Conservation (phyloP, 2,113 vertebrate species). For the Corythornis vintsioides region DNA sequence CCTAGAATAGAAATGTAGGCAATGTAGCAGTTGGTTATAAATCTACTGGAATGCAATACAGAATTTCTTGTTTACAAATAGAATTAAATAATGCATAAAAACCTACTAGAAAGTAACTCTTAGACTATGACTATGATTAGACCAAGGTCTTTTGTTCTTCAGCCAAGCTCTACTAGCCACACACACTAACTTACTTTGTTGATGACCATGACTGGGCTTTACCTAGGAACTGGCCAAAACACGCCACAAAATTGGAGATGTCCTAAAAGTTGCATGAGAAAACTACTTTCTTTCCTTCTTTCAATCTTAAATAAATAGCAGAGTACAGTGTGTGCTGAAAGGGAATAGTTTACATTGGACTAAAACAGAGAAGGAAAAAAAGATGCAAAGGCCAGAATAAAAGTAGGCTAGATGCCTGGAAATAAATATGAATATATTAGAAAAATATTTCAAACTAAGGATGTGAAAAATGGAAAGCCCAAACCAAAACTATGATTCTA, state of each 20-base stretch:
- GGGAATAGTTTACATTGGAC: conserved; percentile 73
- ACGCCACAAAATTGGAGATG: conserved; percentile 60
- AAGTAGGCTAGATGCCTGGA: conserved; percentile 72
- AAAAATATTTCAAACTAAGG: conserved; percentile 58
- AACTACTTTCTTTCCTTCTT: conserved; percentile 70
- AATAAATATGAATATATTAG: conserved; percentile 70
- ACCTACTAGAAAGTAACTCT: not conserved
- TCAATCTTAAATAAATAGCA: conserved; percentile 74
- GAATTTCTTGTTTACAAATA: conserved; percentile 54
- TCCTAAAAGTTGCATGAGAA: conserved; percentile 69
- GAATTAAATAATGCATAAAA: conserved; percentile 54
- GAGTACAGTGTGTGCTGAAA: conserved; percentile 74
- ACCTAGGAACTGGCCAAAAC: conserved; percentile 47
- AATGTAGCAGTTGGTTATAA: conserved; percentile 40
- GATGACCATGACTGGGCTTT: conserved; percentile 53
- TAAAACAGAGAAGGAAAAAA: conserved; percentile 49
- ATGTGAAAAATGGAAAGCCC: conserved; percentile 52
- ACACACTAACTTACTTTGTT: conserved; percentile 13
- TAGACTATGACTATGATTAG: conserved; percentile 11
- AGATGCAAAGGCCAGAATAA: conserved; percentile 70
- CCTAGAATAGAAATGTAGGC: conserved; percentile 38
- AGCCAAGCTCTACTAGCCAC: conserved; percentile 18
- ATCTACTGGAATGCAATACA: conserved; percentile 45
- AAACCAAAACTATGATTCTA: conserved; percentile 12
- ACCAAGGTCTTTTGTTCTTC: conserved; percentile 17